Percentiles rank a stretch among this genome's conserved stretches.
phyloP scores from a whole-genome alignment of 1,140 invertebrate species.

The Trachymyrmex septentrionalis region DNA sequence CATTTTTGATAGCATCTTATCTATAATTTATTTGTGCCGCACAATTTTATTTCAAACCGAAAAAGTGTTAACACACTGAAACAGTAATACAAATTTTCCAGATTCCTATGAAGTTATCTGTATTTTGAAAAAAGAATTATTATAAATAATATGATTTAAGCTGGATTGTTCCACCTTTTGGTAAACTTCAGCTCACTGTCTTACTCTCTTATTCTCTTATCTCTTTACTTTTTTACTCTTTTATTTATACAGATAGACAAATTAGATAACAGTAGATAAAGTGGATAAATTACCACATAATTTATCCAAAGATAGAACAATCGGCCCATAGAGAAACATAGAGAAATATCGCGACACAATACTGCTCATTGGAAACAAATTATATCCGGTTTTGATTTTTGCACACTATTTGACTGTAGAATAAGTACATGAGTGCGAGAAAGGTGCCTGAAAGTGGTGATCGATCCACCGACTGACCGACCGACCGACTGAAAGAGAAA shows the following conservation, averaged over 20 bases:
- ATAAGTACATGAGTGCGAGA: conserved; percentile 11
- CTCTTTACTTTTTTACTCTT: too few relatives aligned
- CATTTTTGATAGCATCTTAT: background rate
- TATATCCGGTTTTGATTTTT: conserved; percentile 18
- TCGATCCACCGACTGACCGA: conserved; percentile 19
- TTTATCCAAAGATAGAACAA: too few relatives aligned
- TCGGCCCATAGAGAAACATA: background rate
- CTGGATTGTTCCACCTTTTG: too few relatives aligned
- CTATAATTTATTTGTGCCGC: conserved; percentile 1
- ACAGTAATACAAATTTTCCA: background rate
- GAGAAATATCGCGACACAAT: background rate
- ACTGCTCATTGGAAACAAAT: background rate
- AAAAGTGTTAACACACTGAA: too few relatives aligned
- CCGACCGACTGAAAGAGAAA: conserved; percentile 44
- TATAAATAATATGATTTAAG: background rate
- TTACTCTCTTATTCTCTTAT: too few relatives aligned
- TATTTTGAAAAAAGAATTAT: background rate
- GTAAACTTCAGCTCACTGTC: too few relatives aligned
- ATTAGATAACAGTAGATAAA: too few relatives aligned
- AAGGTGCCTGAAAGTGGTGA: background rate
- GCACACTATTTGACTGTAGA: background rate
- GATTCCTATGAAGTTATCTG: background rate
- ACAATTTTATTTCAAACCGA: background rate
- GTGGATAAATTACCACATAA: too few relatives aligned
- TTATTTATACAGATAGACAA: too few relatives aligned